Percentiles rank a stretch among this genome's conserved stretches.
phyloP scores from a whole-genome alignment of 2,797 vertebrate species.

The Remorina albescens region DNA sequence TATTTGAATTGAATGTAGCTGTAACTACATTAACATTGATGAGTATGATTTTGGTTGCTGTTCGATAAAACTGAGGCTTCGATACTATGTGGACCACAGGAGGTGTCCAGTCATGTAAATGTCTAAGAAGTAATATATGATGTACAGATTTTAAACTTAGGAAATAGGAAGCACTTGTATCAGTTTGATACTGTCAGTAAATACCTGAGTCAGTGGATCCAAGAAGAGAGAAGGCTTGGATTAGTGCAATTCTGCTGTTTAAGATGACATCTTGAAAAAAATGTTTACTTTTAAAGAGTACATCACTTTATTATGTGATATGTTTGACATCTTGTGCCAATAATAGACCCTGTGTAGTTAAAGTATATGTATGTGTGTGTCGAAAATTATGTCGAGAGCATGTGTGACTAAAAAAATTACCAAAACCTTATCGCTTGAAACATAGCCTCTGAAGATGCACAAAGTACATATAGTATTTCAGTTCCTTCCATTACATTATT shows the following conservation, averaged over 20 bases:
- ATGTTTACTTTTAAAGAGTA: slow-evolving; percentile 43
- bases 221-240: not conserved
- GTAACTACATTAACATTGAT: slow-evolving; percentile 25
- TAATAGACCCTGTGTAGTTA: slow-evolving; percentile 36
- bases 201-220: no score
- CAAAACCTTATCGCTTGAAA: slow-evolving; percentile 27
- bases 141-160: slow-evolving; percentile 10
- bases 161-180: not conserved
- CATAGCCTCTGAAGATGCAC: slow-evolving; percentile 31
- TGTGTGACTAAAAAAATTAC: slow-evolving; percentile 42
- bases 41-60: slow-evolving; percentile 20
- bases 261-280: slow-evolving; percentile 36
- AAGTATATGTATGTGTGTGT: slow-evolving; percentile 11
- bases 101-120: not conserved
- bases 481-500: slow-evolving; percentile 13
- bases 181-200: not conserved
- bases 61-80: slow-evolving; percentile 21
- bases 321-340: slow-evolving; percentile 69
- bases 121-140: not conserved
- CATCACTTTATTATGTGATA: slow-evolving; percentile 34
- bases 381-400: slow-evolving; percentile 26
- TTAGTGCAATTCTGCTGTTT: not conserved
- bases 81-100: slow-evolving; percentile 15
- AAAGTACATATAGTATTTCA: slow-evolving; percentile 2
- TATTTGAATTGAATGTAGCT: slow-evolving; percentile 53